A percentile compares a stretch with the other conserved stretches of the same genome.
Conservation (phyloP, 2,888 invertebrate genomes). For the Acronicta alni region DNA sequence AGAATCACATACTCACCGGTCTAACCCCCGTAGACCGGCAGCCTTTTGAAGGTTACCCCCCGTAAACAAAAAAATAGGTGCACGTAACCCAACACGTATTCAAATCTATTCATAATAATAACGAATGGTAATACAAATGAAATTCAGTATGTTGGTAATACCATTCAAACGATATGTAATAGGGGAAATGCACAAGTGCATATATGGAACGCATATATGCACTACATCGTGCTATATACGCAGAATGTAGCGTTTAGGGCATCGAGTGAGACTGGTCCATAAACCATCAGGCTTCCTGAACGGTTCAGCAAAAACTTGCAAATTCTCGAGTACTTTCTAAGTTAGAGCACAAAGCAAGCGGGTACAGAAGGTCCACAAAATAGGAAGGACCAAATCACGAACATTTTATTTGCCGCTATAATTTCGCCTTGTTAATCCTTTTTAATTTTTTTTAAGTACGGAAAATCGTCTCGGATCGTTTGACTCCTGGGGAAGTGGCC, state of each 20-base stretch:
- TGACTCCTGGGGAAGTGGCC: no score
- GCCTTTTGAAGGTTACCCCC: no score
- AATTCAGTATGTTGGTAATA: conserved; percentile 7
- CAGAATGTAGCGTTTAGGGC: conserved; percentile 29
- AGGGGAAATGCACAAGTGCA: conserved; percentile 38
- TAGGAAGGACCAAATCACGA: background rate
- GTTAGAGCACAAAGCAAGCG: background rate
- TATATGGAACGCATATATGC: conserved; percentile 36
- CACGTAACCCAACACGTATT: no score
- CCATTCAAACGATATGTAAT: conserved; percentile 23
- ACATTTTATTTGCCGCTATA: no score
- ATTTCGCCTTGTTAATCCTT: no score
- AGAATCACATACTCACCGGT: no score
- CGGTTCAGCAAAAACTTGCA: conserved; percentile 38
- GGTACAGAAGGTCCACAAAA: conserved; percentile 1
- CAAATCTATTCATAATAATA: no score
- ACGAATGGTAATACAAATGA: background rate
- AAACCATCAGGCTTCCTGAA: conserved; percentile 37
- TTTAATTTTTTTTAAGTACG: no score
- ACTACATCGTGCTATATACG: conserved; percentile 28
- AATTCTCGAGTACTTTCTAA: conserved; percentile 37
- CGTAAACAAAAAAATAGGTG: no score
- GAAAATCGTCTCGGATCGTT: no score
- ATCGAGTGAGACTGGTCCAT: conserved; percentile 19
- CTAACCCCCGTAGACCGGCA: no score